Evolutionary conservation across 2,888 invertebrate genomes (phyloP).

Genomic region (Priocnemis perturbator): DNA sequence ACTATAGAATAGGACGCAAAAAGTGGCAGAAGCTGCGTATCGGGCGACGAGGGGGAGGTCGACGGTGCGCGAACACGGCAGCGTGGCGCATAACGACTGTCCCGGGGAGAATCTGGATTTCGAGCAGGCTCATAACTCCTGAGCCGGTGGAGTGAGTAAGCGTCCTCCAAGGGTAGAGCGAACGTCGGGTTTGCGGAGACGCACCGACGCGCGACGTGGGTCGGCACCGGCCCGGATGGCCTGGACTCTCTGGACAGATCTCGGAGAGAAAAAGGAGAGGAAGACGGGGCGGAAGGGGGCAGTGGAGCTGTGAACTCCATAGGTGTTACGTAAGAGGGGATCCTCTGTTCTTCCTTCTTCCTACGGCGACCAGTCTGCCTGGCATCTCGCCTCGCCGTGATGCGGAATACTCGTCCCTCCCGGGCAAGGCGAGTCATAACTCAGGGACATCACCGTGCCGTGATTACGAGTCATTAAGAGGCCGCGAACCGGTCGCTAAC

Average conservation of each 20-base stretch:
- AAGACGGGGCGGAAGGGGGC: constrained; percentile 32
- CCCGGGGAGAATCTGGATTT: constrained; percentile 45
- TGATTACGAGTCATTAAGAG: constrained; percentile 68
- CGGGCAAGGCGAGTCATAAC: constrained; percentile 58
- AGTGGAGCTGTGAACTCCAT: constrained; percentile 39
- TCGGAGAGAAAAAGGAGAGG: constrained; percentile 32
- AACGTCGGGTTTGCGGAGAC: too few species aligned
- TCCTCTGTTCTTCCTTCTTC: constrained; percentile 27
- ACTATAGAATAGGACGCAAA: too few species aligned
- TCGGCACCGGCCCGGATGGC: too few species aligned
- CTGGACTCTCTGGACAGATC: constrained; percentile 11
- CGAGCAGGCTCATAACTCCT: constrained; percentile 52
- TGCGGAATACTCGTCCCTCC: background rate
- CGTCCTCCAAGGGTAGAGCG: too few species aligned
- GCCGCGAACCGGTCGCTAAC: constrained; percentile 65
- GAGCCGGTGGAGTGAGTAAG: background rate
- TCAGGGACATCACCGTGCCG: constrained; percentile 65
- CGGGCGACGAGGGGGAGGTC: too few species aligned
- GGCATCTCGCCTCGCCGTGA: constrained; percentile 6
- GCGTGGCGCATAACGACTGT: constrained; percentile 8
- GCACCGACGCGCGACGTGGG: too few species aligned
- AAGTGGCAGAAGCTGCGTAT: too few species aligned
- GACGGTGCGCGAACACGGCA: too few species aligned
- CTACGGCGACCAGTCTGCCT: constrained; percentile 9
- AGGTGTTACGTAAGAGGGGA: constrained; percentile 48